phyloP scores from a whole-genome alignment of 2,888 invertebrate genomes.

The Caenorhabditis macrosperma region DNA sequence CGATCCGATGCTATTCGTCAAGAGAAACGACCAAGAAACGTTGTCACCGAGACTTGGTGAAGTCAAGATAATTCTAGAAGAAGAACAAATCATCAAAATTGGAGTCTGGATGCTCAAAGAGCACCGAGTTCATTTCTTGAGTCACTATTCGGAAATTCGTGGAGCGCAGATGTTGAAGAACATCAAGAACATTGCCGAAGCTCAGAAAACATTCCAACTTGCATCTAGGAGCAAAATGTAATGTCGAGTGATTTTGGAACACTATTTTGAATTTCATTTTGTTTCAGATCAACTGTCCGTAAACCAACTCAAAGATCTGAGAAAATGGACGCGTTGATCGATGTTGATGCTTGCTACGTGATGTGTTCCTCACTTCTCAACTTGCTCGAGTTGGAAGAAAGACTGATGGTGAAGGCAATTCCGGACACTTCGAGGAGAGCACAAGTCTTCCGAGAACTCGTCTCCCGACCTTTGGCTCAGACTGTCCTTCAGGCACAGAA shows the following conservation, averaged over 20 bases:
- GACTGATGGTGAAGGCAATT: conserved; percentile 63
- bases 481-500: conserved; percentile 58
- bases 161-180: conserved; percentile 62
- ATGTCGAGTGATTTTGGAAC: neutral
- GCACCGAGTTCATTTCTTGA: conserved; percentile 61
- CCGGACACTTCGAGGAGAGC: conserved; percentile 66
- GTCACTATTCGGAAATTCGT: conserved; percentile 65
- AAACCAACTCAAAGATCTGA: conserved; percentile 35
- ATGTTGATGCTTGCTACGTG: conserved; percentile 57
- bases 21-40: conserved; percentile 15
- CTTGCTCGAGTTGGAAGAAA: conserved; percentile 64
- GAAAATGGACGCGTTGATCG: conserved; percentile 45
- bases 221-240: conserved; percentile 43
- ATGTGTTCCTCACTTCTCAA: conserved; percentile 61
- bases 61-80: conserved; percentile 55
- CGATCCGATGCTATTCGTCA: conserved; percentile 56
- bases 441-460: conserved; percentile 69
- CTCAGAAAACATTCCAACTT: conserved; percentile 41
- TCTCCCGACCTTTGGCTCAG: conserved; percentile 60
- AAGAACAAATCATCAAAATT: conserved; percentile 62
- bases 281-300: conserved; percentile 28
- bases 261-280: neutral
- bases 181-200: conserved; percentile 55
- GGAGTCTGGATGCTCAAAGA: conserved; percentile 68
- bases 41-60: conserved; percentile 57